Evolutionary conservation across 1,140 invertebrate genomes (phyloP), one percentile per base, ranked within the genome.

Genomic region (Bombus breviceps): DNA sequence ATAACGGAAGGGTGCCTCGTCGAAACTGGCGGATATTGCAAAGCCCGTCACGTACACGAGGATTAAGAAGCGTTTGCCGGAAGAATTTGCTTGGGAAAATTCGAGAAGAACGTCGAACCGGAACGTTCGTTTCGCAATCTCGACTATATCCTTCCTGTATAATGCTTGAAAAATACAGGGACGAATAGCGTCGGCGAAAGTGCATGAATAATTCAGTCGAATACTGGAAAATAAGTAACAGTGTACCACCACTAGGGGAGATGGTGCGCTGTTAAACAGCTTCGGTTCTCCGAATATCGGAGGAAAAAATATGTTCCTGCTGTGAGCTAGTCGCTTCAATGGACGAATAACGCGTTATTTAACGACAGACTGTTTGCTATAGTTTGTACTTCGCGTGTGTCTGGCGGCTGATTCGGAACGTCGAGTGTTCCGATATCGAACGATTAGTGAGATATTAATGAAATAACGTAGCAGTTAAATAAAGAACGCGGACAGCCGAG

Each of bases 101-200:
- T 28, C 12, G 10, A 4, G 68, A 9, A 28, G 22, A 34, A 69
- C 62, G 62, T 69, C 25, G 76, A 28, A 59, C 18, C n/a, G 41
- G 77, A 41, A 53, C 37, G 47, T 37, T 28, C 66, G 68, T 25
- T 57, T 78, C 59, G 86, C 43, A 59, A 87, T 85, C 59, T 57
- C 15, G 25, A 62, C 32, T 75, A 92, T 89, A 92, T 89, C 91
- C 89, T 88, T 71, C 82, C 85, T 86, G 90, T 91, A 89, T 92
- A 92, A 93, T 92, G 89, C 86, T 88, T 83, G 89, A 92, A 92
- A 92, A 92, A 92, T 92, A 92, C 88, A 88, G 87, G 72, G 88
- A 88, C 85, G 80, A 89, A 87, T 86, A 81, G 77, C 88, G 84
- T 92, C 88, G 92, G 87, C 88, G 87, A 89, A 32, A 91, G 87